phyloP scores from a whole-genome alignment of 53 echinoderm and acorn worm genomes.

The Paelopatides confundens region DNA sequence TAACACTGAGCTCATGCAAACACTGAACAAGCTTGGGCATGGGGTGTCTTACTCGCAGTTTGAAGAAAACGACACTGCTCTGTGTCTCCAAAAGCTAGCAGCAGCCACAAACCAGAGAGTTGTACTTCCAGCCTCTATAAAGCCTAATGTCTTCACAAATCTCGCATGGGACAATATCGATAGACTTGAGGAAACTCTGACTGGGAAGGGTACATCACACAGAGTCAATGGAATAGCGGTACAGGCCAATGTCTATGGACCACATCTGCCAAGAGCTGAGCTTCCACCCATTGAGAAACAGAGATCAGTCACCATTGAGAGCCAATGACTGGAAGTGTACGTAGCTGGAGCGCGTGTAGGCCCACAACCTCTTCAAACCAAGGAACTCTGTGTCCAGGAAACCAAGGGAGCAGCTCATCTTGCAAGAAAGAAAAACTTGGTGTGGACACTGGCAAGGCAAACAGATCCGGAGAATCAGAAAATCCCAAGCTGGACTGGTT shows the following conservation, averaged over 20 bases:
- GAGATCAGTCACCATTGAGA: too few species aligned
- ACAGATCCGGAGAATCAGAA: constrained; percentile 13
- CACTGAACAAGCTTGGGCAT: constrained; percentile 61
- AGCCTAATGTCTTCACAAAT: constrained; percentile 23
- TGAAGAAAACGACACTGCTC: constrained; percentile 61
- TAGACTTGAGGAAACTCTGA: constrained; percentile 58
- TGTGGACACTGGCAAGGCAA: constrained; percentile 44
- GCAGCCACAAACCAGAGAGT: not conserved
- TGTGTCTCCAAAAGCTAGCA: constrained; percentile 50
- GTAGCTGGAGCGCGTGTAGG: too few species aligned
- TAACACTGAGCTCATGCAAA: constrained; percentile 57
- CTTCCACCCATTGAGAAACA: too few species aligned
- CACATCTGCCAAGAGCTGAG: constrained; percentile 44
- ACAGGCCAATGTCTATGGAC: constrained; percentile 7
- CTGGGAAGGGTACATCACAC: constrained; percentile 67
- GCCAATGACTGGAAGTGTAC: too few species aligned
- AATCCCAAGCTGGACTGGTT: constrained; percentile 60
- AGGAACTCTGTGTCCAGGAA: too few species aligned
- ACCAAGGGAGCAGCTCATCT: too few species aligned
- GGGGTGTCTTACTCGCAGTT: constrained; percentile 60
- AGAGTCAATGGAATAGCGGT: constrained; percentile 64
- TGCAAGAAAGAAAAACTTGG: constrained; percentile 41
- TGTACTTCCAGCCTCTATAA: constrained; percentile 36
- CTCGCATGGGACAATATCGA: constrained; percentile 70
- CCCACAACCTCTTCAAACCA: too few species aligned